Base-by-base conservation (phyloP, 2,797 vertebrate genomes). In the Spinus pinus region DNA sequence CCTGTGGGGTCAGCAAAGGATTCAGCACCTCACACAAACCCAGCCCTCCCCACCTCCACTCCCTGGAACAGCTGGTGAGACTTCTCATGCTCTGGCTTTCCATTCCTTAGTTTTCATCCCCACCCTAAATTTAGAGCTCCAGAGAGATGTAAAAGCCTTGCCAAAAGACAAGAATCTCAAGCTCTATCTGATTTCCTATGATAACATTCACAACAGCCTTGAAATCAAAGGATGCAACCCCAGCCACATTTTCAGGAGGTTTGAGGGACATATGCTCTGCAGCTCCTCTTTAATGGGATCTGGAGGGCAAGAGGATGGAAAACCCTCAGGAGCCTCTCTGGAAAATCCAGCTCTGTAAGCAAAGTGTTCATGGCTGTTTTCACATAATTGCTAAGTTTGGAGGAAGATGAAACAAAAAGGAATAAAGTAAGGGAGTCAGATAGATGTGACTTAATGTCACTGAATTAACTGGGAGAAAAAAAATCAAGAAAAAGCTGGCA, bases 201-300 rank as follows among this genome's bases (percentile, higher is more conserved):
- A 37, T 17, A 65, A 81, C 81, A 64, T 61, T 70, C 56, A 64
- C 49, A 87, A 19, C 11, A 80, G 1, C 25, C 16, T 24, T 60
- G 51, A 77, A 88, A 70, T 82, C 8, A 64, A 57, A 62, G 14
- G 35, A 23, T 72, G 18, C 12, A 39, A 5, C 10, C 75, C 7
- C 37, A 81, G 37, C 28, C 33, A 42, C 1, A 11, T 61, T 85
- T 74, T 71, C 35, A 69, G 51, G 27, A 71, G 37, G 28, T 49
- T 30, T 79, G 58, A 77, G 53, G 16, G 30, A 70, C 81, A 77
- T 70, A 70, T 44, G 81, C 23, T 85, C 7, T 53, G 24, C 27
- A 74, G 49, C 33, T 81, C 20, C 61, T 84, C 39, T 81, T 92
- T 92, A 93, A 93, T 84, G 66, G 70, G 90, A 93, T 94, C 51